Evolutionary conservation across 2,797 vertebrate genomes (phyloP).

Genomic region (Tangara arthus): DNA sequence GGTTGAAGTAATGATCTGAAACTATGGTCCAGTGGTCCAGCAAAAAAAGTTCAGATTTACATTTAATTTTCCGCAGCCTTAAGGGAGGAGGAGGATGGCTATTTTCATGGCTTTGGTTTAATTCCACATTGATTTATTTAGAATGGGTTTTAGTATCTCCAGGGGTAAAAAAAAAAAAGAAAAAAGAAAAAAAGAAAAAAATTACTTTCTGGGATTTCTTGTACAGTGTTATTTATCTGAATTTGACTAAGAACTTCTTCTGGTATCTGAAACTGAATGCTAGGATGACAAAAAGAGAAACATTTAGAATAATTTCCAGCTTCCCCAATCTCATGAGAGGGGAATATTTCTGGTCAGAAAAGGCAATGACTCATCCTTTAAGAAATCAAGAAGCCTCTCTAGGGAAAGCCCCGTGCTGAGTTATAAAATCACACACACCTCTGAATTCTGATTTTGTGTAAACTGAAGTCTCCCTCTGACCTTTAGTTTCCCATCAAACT

Average conservation of each 20-base stretch:
- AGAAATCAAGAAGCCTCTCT: neutral
- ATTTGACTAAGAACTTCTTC: neutral
- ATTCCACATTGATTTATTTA: neutral
- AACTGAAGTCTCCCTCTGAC: neutral
- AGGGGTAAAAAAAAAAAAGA: accelerated
- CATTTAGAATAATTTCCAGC: neutral
- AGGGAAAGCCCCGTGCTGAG: neutral
- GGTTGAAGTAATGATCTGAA: neutral
- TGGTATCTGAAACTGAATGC: neutral
- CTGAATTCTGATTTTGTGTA: neutral
- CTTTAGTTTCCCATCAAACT: neutral
- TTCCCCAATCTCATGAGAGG: neutral
- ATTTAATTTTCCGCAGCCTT: neutral
- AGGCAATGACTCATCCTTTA: neutral
- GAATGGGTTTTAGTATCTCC: neutral
- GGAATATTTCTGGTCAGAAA: neutral
- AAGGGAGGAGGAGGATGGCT: neutral
- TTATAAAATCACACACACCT: neutral
- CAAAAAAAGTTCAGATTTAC: neutral
- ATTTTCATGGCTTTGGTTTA: neutral
- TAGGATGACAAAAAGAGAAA: neutral
- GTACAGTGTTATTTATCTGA: neutral
- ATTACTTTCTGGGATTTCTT: neutral
- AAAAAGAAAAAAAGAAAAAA: no score
- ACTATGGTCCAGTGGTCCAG: neutral